Evolutionary conservation across 2,113 vertebrate species (phyloP), one percentile per base, ranked within the genome.

Genomic region (Rhinichthys klamathensis): DNA sequence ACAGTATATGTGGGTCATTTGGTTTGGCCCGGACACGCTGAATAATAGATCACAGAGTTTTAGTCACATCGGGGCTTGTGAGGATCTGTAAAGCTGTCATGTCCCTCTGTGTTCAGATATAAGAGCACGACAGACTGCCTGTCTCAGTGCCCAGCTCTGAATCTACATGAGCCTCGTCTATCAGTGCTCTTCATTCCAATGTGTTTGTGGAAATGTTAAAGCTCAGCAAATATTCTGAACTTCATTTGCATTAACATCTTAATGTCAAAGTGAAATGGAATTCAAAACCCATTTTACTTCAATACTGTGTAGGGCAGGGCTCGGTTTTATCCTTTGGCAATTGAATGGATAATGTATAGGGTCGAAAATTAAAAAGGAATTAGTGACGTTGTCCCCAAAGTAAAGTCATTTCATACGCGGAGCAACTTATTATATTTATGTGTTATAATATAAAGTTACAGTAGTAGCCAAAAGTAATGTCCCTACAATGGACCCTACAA

Each of bases 1-100:
- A 8, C 67, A 10, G 56, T 15, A 18, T 75, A 18, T 75, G 44
- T 75, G 18, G 84, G 46, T 70, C 72, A 78, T 35, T 46, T 70
- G 56, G 56, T 46, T 80, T 56, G 18, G 7, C 21, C 54, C 7
- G 7, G 16, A 72, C 15, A 12, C 6, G 41, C 41, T 85, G 51
- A 49, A 18, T 41, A 56, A 49, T n/a, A 18, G 54, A 85, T 60
- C 65, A 41, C 38, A 80, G 65, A 61, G 41, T 85, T 85, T 27
- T 38, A 56, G 25, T 23, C 35, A 80, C 25, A 32, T 9, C 46
- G 15, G 41, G 69, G 7, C 30, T 41, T 82, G 41, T 75, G 67
- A 73, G 27, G 6, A n/a, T 65, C 32, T 38, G 15, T 82, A 81
- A 86, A 51, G 56, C 51, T 83, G 63, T 70, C 67, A n/a, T 11